Conservation (phyloP, 2,888 invertebrate genomes). For the Parnassius orleans region DNA sequence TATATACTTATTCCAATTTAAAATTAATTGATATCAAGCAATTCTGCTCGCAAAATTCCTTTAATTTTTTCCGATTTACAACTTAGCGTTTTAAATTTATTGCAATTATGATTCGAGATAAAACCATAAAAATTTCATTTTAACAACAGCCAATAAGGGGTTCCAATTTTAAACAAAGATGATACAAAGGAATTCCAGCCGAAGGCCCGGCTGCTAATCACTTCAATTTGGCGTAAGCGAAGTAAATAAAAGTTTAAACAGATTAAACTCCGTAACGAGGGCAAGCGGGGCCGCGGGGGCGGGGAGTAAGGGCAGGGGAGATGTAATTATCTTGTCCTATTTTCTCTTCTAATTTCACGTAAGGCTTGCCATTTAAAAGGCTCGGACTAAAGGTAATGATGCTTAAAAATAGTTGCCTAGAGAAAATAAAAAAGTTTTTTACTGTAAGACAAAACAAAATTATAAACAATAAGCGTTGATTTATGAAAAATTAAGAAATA, state of each 20-base stretch:
- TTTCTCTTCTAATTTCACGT: slow-evolving; percentile 75
- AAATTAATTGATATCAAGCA: not conserved
- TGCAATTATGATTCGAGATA: slow-evolving; percentile 8
- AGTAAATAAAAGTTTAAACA: slow-evolving; percentile 78
- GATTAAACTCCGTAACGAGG: slow-evolving; percentile 74
- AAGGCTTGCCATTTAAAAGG: slow-evolving; percentile 51
- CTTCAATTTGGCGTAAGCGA: slow-evolving; percentile 63
- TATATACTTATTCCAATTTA: not conserved
- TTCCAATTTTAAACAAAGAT: slow-evolving; percentile 34
- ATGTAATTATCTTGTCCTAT: slow-evolving; percentile 77
- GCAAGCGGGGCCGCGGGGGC: slow-evolving; percentile 39
- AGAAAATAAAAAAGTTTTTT: not conserved
- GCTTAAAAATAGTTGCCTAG: slow-evolving; percentile 2
- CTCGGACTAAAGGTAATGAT: slow-evolving; percentile 40
- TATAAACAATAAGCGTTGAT: no score
- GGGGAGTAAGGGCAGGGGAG: slow-evolving; percentile 38
- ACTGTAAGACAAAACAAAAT: no score
- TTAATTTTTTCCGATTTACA: slow-evolving; percentile 7
- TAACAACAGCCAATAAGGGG: slow-evolving; percentile 22
- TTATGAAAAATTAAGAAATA: no score
- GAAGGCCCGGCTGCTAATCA: slow-evolving; percentile 61
- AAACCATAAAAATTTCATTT: slow-evolving; percentile 19
- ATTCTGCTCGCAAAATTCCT: slow-evolving; percentile 3
- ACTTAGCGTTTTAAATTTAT: slow-evolving; percentile 2
- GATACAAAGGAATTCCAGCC: slow-evolving; percentile 47